Base-by-base conservation (phyloP, 1,140 invertebrate genomes). In the Mycetomoellerius zeteki region DNA sequence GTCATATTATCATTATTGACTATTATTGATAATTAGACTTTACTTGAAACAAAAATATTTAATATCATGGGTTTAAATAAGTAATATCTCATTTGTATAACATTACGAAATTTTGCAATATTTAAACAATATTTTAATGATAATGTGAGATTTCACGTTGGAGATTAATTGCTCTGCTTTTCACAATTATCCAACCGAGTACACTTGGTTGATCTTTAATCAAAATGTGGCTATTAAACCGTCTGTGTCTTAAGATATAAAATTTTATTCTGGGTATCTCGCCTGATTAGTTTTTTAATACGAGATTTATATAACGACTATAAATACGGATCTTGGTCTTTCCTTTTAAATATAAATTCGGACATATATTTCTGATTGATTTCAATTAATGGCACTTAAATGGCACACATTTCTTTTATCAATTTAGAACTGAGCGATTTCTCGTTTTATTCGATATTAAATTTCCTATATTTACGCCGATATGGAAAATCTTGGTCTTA, bases 401-500 rank as follows among this genome's bases (percentile, higher is more conserved):
- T 58, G 16, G n/a, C 12, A 24, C 21, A 37, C n/a, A 19, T 37
- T 43, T 76, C 16, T 60, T 81, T 72, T 33, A 43, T 58, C 37
- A 82, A 19, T 58, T 72, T 50, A 43, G 4, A 43, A 62, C 37
- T n/a, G 16, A 6, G 19, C 60, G 7, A 64, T 47, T 47, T 52
- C 6, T 67, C 7, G 2, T 54, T 67, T 80, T 54, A 80, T 54
- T 65, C 27, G 30, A 27, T 43, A 52, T 54, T 14, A 21, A 33
- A 71, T 64, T 60, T 85, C 3, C 10, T 85, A 33, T 50, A 85
- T 75, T 71, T 27, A 30, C 27, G 8, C 62, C 52, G n/a, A 19
- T 30, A 14, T 62, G n/a, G 71, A 75, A 47, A 75, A 78, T n/a
- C 10, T 16, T 5, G 24, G 24, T 43, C 47, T 64, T 78, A 30